These are phyloP conservation scores for Myzus persicae DNA, from an alignment of 1,140 invertebrate species.

Conservation along the genomic window DNA sequence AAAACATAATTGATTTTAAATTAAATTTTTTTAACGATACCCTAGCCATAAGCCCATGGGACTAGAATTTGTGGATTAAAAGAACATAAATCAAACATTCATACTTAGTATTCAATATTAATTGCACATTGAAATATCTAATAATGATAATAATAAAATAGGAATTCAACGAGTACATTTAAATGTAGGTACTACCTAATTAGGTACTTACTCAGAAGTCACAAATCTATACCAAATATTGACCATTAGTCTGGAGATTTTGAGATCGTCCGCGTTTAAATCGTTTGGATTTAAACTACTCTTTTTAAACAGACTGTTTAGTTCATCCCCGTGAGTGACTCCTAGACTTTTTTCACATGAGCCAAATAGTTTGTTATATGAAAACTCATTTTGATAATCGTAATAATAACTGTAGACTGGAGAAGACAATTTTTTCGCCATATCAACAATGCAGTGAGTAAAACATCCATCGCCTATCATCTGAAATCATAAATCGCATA, in stretches of 20 bases:
- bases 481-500: not conserved
- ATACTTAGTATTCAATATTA: not conserved
- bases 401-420: slow-evolving; percentile 29
- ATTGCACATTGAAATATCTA: not conserved
- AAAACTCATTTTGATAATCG: slow-evolving; percentile 22
- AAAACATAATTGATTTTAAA: no score
- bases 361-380: not conserved
- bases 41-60: no score
- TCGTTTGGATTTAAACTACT: not conserved
- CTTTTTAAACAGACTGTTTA: slow-evolving; percentile 58
- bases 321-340: slow-evolving; percentile 59
- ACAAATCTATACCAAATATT: slow-evolving; percentile 23
- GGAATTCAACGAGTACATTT: not conserved
- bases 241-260: not conserved
- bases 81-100: not conserved
- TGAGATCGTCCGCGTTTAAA: not conserved
- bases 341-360: slow-evolving; percentile 23
- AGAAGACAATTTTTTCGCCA: not conserved
- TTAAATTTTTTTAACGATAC: no score
- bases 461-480: not conserved
- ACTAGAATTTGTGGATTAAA: no score
- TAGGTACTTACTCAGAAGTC: not conserved
- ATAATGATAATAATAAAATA: not conserved
- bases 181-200: no score
- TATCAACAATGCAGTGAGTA: not conserved